Base-by-base conservation (phyloP, 2,113 vertebrate species). In the Oxyruncus cristatus region DNA sequence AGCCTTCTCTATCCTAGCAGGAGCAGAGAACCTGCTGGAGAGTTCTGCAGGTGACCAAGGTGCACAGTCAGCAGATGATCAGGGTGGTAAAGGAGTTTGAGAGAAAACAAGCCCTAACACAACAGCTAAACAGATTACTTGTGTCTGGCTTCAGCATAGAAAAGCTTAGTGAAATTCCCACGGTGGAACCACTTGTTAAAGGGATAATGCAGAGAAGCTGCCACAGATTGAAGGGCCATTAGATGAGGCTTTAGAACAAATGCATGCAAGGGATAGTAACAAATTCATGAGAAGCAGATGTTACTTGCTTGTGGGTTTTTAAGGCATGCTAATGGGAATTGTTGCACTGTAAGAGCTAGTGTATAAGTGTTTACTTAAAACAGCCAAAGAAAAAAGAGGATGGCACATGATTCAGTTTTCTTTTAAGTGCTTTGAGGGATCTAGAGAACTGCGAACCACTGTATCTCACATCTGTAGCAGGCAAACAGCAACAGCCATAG, bases 251-350 rank as follows among this genome's bases (percentile, higher is more conserved):
- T 96, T 77, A 62, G 37, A 92, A 66, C 28, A 73, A 91, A 92
- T 5, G 73, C 55, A 79, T 68, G 32, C 27, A 65, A 77, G 1
- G 20, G 32, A 44, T 37, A 83, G 79, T 44, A 83, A 76, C 67
- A 84, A 80, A 77, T 65, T 76, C 28, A 44, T 18, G n/a, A 88
- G 88, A 88, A 83, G 62, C 95, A 89, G 65, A 87, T 95, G 73
- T 89, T 89, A 66, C 41, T 80, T 0, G 0, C 21, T 76, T 24
- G 5, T 37, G 46, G 41, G 22, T n/a, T 92, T 94, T 88, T 59
- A 92, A 71, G 53, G 83, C 83, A 88, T 2, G 2, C 37, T 84
- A 86, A 86, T 33, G 59, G 55, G 18, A 91, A 76, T 27, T 28
- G 19, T 47, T 83, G 75, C 6, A 44, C 41, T 77, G 0, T 44